phyloP scores from a whole-genome alignment of 2,888 invertebrate genomes.

The Mimachlamys varia region DNA sequence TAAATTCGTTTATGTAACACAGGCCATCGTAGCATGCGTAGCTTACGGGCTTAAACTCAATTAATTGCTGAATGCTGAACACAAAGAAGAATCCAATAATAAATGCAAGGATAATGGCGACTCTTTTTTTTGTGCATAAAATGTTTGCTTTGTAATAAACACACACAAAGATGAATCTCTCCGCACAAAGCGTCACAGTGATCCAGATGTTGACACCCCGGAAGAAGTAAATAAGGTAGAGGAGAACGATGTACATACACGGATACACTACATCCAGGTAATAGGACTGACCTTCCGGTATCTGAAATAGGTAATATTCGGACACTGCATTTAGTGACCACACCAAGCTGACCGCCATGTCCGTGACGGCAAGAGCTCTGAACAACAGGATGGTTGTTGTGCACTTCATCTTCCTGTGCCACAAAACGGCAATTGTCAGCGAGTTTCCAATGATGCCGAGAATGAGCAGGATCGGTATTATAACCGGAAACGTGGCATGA shows the following conservation, averaged over 20 bases:
- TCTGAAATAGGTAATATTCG: neutral
- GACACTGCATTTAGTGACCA: neutral
- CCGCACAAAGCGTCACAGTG: neutral
- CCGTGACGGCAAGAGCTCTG: neutral
- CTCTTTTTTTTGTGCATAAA: neutral
- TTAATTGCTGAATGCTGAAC: neutral
- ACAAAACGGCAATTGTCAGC: neutral
- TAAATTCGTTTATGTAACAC: neutral
- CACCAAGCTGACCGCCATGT: neutral
- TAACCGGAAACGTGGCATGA: neutral
- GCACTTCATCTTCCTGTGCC: neutral
- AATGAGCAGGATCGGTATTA: neutral
- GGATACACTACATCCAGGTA: constrained; percentile 9
- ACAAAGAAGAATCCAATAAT: neutral
- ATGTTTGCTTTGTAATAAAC: constrained; percentile 10
- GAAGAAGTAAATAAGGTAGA: neutral
- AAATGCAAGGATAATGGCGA: neutral
- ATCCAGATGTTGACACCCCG: constrained; percentile 2
- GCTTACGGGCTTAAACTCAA: neutral
- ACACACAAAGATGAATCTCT: neutral
- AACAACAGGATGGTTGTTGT: neutral
- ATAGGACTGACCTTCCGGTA: constrained; percentile 2
- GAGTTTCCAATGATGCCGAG: constrained; percentile 6
- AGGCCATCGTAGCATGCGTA: neutral
- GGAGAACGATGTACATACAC: neutral